Evolutionary conservation across 2,797 vertebrate genomes (phyloP).

Genomic region (Lerista edwardsae): DNA sequence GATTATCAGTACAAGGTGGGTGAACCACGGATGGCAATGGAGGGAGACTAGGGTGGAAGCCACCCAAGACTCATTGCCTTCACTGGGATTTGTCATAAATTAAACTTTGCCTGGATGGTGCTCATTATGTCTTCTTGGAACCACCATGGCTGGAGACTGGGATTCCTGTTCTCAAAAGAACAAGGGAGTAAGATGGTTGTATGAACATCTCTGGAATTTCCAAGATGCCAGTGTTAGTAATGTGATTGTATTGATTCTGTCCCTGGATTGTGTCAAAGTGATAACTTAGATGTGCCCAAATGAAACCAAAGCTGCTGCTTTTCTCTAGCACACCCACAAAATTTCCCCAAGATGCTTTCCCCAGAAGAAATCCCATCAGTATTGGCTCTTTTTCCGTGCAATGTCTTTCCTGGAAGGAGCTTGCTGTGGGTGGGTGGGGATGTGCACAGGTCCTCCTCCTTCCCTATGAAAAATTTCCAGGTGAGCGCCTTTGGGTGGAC

Average conservation of each 20-base stretch:
- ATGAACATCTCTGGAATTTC: not conserved
- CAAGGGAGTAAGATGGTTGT: not conserved
- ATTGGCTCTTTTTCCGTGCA: rapidly evolving
- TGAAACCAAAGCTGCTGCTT: not conserved
- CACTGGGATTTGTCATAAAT: not conserved
- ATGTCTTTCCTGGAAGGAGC: not conserved
- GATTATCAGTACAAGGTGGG: too few relatives aligned
- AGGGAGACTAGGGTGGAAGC: too few relatives aligned
- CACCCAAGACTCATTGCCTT: not conserved
- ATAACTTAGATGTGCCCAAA: not conserved
- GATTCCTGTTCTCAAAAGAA: too few relatives aligned
- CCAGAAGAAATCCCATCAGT: rapidly evolving
- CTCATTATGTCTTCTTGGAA: not conserved
- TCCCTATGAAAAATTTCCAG: conserved; percentile 33
- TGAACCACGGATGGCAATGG: too few relatives aligned
- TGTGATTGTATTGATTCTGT: not conserved
- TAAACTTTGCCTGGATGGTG: not conserved
- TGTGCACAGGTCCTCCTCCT: not conserved
- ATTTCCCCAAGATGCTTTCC: not conserved
- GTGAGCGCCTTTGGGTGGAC: conserved; percentile 43
- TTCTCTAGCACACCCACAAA: not conserved
- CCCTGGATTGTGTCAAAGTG: not conserved
- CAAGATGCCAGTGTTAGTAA: not conserved
- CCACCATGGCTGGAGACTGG: not conserved
- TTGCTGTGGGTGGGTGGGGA: not conserved